Conservation (phyloP, 2,888 invertebrate species). For the Plagodis dolabraria region DNA sequence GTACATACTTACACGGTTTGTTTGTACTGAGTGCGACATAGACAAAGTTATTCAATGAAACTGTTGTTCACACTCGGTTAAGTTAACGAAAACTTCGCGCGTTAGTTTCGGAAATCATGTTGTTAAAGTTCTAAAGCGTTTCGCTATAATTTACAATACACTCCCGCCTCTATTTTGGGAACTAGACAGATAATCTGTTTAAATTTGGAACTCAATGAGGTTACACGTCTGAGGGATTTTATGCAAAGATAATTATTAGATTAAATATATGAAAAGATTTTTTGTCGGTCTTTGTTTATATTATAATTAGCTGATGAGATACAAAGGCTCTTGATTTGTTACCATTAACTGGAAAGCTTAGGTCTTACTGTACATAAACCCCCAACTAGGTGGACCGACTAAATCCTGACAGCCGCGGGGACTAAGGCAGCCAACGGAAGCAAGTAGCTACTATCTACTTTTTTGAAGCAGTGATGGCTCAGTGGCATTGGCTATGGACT, state of each 20-base stretch:
- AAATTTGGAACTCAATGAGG: slow-evolving; percentile 7
- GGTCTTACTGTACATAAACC: no score
- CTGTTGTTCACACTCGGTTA: slow-evolving; percentile 42
- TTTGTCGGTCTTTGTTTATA: neutral
- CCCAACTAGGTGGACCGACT: no score
- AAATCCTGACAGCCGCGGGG: no score
- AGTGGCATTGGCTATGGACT: no score
- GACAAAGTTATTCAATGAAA: slow-evolving; percentile 38
- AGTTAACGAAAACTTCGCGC: slow-evolving; percentile 38
- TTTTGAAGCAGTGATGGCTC: no score
- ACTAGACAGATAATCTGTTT: slow-evolving; percentile 20
- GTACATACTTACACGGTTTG: slow-evolving; percentile 13
- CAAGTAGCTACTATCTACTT: no score
- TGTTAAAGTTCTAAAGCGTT: slow-evolving; percentile 37
- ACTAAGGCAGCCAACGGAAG: no score
- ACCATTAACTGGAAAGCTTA: no score
- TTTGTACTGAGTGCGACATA: slow-evolving; percentile 13
- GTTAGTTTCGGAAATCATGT: slow-evolving; percentile 40
- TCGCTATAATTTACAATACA: slow-evolving; percentile 37
- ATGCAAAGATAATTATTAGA: no score
- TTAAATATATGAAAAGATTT: no score
- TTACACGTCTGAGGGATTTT: neutral
- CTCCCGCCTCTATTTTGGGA: slow-evolving; percentile 35
- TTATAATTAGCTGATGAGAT: no score
- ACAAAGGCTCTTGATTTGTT: no score